phyloP scores from a whole-genome alignment of 2,888 invertebrate genomes.

The Cheilosia scutellata region DNA sequence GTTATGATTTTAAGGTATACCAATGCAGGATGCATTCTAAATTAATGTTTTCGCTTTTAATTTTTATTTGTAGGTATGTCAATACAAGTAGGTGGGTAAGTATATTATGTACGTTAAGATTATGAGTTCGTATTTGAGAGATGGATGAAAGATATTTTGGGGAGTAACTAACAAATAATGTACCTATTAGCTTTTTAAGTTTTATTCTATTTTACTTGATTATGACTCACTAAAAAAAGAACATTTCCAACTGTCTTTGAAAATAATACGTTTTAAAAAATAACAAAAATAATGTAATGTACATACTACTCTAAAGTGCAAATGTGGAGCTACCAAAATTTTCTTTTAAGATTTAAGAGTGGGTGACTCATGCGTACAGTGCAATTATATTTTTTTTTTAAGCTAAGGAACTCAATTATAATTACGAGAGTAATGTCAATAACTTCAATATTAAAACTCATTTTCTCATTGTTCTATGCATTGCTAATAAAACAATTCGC shows the following conservation, averaged over 20 bases:
- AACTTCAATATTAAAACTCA: conserved; percentile 61
- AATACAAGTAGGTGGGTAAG: no score
- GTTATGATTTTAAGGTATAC: no score
- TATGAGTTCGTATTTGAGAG: conserved; percentile 36
- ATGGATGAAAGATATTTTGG: conserved; percentile 32
- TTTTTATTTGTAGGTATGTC: neutral
- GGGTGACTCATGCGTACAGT: conserved; percentile 84
- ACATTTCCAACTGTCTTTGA: conserved; percentile 41
- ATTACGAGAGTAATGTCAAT: conserved; percentile 52
- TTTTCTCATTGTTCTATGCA: conserved; percentile 67
- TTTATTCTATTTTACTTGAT: conserved; percentile 11
- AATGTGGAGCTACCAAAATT: conserved; percentile 67
- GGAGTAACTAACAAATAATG: conserved; percentile 11
- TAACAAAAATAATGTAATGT: conserved; percentile 61
- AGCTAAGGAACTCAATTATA: conserved; percentile 78
- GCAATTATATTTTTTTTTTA: conserved; percentile 84
- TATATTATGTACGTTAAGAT: neutral
- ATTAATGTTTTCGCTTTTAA: neutral
- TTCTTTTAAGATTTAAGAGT: conserved; percentile 77
- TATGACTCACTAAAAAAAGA: conserved; percentile 16
- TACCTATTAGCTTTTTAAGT: conserved; percentile 21
- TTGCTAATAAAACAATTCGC: conserved; percentile 75
- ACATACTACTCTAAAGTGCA: conserved; percentile 68
- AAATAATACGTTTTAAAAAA: conserved; percentile 45
- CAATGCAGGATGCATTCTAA: no score